Evolutionary conservation across 1,140 invertebrate genomes (phyloP).

Genomic region (Drepana arcuata): DNA sequence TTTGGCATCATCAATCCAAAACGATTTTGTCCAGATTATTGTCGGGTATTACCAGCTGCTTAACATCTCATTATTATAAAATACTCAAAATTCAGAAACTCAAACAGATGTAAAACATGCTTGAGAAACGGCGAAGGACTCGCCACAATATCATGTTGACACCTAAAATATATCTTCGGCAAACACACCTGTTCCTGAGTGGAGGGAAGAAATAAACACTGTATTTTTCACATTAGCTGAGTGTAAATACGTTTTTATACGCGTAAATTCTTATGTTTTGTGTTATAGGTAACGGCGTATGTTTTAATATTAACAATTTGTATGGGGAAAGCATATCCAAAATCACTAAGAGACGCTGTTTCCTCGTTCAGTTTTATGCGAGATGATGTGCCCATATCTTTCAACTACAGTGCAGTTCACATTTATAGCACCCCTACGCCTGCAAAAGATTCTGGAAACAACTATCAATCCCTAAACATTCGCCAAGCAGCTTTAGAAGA

Average conservation of each 20-base stretch:
- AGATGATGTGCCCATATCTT: slow-evolving; percentile 12
- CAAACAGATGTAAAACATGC: no score
- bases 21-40: no score
- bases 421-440: slow-evolving; percentile 2
- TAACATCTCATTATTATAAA: no score
- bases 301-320: not conserved
- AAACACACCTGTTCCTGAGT: not conserved
- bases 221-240: not conserved
- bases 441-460: no score
- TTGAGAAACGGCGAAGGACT: no score
- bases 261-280: not conserved
- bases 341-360: slow-evolving; percentile 1
- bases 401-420: slow-evolving; percentile 8
- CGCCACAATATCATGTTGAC: no score
- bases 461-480: no score
- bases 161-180: not conserved
- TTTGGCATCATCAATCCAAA: no score
- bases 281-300: slow-evolving; percentile 4
- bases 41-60: no score
- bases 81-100: no score
- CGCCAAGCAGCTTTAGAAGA: no score
- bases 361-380: slow-evolving; percentile 8
- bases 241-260: not conserved
- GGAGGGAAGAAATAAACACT: not conserved
- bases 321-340: not conserved